These are phyloP conservation scores for Drosophila cyrtoloma DNA, from an alignment of 2,888 invertebrate species.

Conservation along the genomic window DNA sequence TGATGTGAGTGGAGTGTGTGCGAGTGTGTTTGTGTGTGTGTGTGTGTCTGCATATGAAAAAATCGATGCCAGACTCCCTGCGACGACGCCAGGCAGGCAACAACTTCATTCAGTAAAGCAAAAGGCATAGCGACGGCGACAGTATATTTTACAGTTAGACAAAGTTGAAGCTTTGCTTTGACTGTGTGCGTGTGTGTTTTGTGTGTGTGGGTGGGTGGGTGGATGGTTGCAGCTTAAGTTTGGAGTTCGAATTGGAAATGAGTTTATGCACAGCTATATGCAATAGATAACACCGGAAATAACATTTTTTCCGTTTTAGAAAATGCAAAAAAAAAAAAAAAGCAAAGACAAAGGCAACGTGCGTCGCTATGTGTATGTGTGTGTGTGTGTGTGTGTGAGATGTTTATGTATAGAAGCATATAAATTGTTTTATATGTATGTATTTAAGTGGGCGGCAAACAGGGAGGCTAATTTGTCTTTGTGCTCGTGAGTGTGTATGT, in stretches of 20 bases:
- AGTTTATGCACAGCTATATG: conserved; percentile 42
- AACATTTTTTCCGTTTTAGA: conserved; percentile 61
- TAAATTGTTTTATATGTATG: conserved; percentile 36
- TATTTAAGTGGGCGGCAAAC: conserved; percentile 33
- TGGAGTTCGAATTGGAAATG: conserved; percentile 43
- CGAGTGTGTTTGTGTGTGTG: conserved; percentile 29
- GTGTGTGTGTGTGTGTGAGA: conserved; percentile 23
- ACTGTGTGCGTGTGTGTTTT: conserved; percentile 17
- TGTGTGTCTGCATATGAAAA: conserved; percentile 70
- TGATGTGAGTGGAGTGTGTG: conserved; percentile 22
- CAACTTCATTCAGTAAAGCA: conserved; percentile 77
- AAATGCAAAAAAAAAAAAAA: conserved; percentile 39
- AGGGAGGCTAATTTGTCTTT: conserved; percentile 47
- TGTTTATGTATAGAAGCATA: conserved; percentile 70
- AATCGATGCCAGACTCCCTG: conserved; percentile 81
- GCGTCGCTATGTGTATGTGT: not conserved
- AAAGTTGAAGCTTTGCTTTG: conserved; percentile 59
- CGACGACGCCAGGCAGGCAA: conserved; percentile 43
- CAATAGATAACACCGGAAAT: conserved; percentile 76
- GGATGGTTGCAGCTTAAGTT: conserved; percentile 36
- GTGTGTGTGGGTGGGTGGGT: conserved; percentile 30
- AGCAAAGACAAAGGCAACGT: conserved; percentile 27
- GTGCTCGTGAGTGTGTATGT: conserved; percentile 15
- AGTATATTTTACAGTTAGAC: conserved; percentile 77
- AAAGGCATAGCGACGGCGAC: conserved; percentile 51